Conservation (phyloP, 2,113 vertebrate species). For the Serilophus lunatus region DNA sequence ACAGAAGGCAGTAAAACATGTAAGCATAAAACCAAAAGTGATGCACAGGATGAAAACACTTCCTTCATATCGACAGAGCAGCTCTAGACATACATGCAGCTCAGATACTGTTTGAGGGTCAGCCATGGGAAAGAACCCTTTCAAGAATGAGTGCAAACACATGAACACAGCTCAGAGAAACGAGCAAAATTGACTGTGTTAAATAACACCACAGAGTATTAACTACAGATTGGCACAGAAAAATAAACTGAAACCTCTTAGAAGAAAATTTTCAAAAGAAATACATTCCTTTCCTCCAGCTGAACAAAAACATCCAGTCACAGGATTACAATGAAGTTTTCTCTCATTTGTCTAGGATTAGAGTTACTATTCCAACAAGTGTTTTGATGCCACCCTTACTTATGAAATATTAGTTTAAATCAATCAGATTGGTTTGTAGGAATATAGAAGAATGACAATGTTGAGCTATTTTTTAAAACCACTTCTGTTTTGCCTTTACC, state of each 20-base stretch:
- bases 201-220: neutral
- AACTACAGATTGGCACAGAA: neutral
- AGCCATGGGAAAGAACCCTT: neutral
- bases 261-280: neutral
- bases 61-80: neutral
- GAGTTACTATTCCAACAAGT: neutral
- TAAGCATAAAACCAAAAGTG: neutral
- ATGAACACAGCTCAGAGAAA: neutral
- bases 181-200: neutral
- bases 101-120: neutral
- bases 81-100: neutral
- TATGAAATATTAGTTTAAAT: neutral
- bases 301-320: neutral
- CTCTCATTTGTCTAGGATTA: neutral
- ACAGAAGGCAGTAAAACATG: neutral
- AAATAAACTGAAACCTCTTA: slow-evolving; percentile 36
- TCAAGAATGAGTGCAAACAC: neutral
- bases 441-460: neutral
- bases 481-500: neutral
- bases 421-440: neutral
- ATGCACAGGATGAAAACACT: neutral
- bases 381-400: neutral
- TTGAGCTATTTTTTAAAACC: neutral
- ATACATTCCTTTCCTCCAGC: neutral
- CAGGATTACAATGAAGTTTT: neutral